These are phyloP conservation scores for Drosophila obscura DNA, from an alignment of 1,140 invertebrate genomes.

Conservation along the genomic window DNA sequence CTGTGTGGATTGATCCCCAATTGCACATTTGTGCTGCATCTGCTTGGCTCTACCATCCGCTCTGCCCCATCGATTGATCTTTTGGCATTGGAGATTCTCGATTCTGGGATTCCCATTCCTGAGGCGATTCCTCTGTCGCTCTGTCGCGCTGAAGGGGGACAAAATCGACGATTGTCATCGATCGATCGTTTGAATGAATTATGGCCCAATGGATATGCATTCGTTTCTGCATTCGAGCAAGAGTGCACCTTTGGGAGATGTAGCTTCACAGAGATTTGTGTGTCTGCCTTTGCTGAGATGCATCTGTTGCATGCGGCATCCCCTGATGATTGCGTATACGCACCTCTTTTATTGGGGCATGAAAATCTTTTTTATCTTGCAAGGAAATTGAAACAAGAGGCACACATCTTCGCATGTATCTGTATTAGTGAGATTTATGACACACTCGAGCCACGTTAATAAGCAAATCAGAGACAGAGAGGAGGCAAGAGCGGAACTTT, in stretches of 20 bases:
- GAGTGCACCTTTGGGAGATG: too few relatives aligned
- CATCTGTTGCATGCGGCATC: too few relatives aligned
- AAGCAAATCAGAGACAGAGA: constrained; percentile 65
- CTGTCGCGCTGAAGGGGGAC: constrained; percentile 11
- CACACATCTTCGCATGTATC: constrained; percentile 41
- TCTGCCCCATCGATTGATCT: constrained; percentile 4
- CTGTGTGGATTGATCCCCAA: constrained; percentile 40
- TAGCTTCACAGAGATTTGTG: too few relatives aligned
- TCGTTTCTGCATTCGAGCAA: constrained; percentile 34
- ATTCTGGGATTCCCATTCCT: constrained; percentile 10
- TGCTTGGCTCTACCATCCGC: constrained; percentile 5
- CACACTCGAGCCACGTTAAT: constrained; percentile 70
- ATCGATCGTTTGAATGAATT: constrained; percentile 62
- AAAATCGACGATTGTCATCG: constrained; percentile 32
- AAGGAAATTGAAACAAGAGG: constrained; percentile 55
- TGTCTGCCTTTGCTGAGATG: too few relatives aligned
- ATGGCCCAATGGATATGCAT: constrained; percentile 57
- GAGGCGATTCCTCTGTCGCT: constrained; percentile 34
- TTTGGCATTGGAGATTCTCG: not conserved
- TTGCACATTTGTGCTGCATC: constrained; percentile 44
- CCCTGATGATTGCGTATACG: too few relatives aligned
- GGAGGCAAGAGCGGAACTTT: constrained; percentile 3
- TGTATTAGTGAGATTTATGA: constrained; percentile 72
- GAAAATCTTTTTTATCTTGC: constrained; percentile 13
- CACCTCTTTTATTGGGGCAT: too few relatives aligned